Base-by-base conservation (phyloP, 92 coral and sea anemone species). In the Zoanthus solanderi region DNA sequence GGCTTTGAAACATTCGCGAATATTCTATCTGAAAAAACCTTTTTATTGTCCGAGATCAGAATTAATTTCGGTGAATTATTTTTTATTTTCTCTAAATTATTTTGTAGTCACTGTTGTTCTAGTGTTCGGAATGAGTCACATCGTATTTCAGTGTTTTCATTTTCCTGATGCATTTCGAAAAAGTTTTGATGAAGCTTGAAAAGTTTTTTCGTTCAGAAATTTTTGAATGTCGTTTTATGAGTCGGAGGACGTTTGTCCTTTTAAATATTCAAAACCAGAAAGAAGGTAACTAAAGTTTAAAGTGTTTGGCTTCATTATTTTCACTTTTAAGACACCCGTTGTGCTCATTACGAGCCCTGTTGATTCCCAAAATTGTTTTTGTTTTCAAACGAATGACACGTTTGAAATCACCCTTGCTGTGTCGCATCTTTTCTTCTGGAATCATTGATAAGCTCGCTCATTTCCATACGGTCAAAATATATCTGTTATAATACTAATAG, bases 261-360 rank as follows among this genome's bases (percentile, higher is more conserved):
- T 46, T 31, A 53, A 81, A 47, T 28, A 65, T 67, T 66, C 42
- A 47, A 80, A 6, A 66, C 50, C 63, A 7, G 9, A 29, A 57
- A 60, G 84, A 42, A 48, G 72, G 84, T 44, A 32, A 42, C 57
- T 37, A 61, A 47, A 61, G 7, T 60, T 66, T 65, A 30, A 67
- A 67, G 66, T 42, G 65, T 80, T 81, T 81, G 74, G 85, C 85
- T 81, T 81, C 75, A 56, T 66, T 45, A 44, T 44, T 58, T 79
- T 56, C 30, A 61, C 72, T 60, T 79, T 29, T 47, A 42, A 29
- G 47, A 77, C 82, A 54, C 66, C 82, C 82, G 28, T 13, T 5
- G 82, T 5, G 82, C 66, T 58, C 47, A 52, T 77, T 77, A 28
- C 5, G 42, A 54, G 15, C 67, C 67, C 37, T 13, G 47, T 75